phyloP scores from a whole-genome alignment of 1,140 invertebrate genomes.

The Babylonia areolata region DNA sequence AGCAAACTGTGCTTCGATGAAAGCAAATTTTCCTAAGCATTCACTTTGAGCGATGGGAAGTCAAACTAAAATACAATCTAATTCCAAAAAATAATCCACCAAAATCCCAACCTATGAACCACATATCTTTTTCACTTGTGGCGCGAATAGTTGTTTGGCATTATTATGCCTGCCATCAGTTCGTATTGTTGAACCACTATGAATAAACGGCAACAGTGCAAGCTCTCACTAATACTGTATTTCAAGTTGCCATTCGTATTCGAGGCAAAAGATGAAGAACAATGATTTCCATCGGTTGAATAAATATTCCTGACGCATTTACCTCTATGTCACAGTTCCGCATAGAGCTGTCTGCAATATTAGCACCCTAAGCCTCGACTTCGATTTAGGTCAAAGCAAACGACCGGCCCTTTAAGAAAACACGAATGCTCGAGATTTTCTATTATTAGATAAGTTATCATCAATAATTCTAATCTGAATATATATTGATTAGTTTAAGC shows the following conservation, averaged over 20 bases:
- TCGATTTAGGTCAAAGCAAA: slow-evolving; percentile 19
- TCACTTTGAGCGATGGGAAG: too few relatives aligned
- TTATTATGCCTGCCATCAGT: background rate
- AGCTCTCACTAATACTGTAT: background rate
- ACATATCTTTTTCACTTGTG: background rate
- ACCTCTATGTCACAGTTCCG: slow-evolving; percentile 26
- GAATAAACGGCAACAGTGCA: background rate
- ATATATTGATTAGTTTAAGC: background rate
- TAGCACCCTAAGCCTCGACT: slow-evolving; percentile 42
- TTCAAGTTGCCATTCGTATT: too few relatives aligned
- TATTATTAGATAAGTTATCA: background rate
- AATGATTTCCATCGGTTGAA: background rate
- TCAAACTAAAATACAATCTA: too few relatives aligned
- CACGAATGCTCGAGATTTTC: slow-evolving; percentile 15
- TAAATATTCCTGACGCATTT: background rate
- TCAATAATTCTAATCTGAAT: background rate
- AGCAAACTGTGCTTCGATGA: too few relatives aligned
- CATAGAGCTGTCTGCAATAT: background rate
- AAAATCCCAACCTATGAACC: too few relatives aligned
- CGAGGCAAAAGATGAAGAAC: background rate
- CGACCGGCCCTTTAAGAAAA: slow-evolving; percentile 50
- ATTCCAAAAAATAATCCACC: too few relatives aligned
- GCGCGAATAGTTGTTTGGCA: background rate
- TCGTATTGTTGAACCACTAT: background rate
- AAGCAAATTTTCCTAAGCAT: too few relatives aligned